phyloP scores from a whole-genome alignment of 2,888 invertebrate genomes.

The Polietes domitor region DNA sequence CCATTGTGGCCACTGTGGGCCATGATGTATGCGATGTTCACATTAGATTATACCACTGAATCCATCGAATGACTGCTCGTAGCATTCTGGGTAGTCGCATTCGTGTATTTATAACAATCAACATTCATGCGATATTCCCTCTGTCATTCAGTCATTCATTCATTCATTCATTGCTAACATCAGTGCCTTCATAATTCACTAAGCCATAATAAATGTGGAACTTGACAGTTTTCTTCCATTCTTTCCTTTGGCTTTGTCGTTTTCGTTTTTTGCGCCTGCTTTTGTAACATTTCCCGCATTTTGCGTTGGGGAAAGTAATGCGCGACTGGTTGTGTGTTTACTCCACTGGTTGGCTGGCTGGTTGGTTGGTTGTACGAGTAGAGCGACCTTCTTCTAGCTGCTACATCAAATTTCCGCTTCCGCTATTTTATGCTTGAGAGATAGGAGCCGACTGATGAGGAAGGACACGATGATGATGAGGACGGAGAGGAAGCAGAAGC shows the following conservation, averaged over 20 bases:
- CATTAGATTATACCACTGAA: neutral
- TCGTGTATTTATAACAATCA: slow-evolving; percentile 18
- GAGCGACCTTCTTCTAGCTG: slow-evolving; percentile 51
- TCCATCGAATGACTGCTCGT: neutral
- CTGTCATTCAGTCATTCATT: slow-evolving; percentile 45
- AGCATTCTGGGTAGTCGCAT: too few relatives aligned
- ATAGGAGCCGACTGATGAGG: slow-evolving; percentile 27
- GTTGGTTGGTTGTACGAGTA: neutral
- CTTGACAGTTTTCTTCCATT: slow-evolving; percentile 48
- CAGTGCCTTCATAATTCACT: slow-evolving; percentile 48
- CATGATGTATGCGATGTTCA: too few relatives aligned
- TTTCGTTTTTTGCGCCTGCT: neutral
- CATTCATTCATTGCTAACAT: slow-evolving; percentile 55
- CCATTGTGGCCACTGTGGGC: too few relatives aligned
- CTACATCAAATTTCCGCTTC: slow-evolving; percentile 66
- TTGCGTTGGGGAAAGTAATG: neutral
- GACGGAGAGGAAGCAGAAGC: slow-evolving; percentile 20
- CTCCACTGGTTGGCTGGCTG: too few relatives aligned
- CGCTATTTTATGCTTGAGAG: slow-evolving; percentile 61
- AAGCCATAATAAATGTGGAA: slow-evolving; percentile 35
- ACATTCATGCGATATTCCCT: neutral
- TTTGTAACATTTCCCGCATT: slow-evolving; percentile 16
- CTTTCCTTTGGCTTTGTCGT: neutral
- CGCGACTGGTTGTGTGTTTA: neutral
- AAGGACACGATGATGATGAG: slow-evolving; percentile 47